Conservation (phyloP, 2,888 invertebrate genomes). For the Ptychoptera albimana region DNA sequence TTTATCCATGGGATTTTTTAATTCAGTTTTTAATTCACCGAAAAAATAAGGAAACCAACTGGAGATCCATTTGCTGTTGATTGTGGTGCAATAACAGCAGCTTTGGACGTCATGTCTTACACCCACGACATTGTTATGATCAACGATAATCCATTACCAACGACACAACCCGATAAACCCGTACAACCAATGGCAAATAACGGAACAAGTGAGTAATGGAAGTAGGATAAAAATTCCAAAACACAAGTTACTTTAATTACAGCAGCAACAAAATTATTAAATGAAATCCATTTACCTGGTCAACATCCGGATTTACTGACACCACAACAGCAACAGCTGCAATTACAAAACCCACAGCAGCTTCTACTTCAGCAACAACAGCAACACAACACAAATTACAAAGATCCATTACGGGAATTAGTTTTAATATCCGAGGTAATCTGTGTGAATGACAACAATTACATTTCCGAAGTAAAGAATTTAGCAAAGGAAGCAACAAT, state of each 20-base stretch:
- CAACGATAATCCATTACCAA: conserved; percentile 12
- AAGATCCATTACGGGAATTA: conserved; percentile 48
- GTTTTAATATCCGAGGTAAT: conserved; percentile 38
- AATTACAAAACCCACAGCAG: conserved; percentile 16
- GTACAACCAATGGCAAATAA: neutral
- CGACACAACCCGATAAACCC: conserved; percentile 4
- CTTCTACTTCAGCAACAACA: neutral
- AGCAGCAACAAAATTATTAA: no score
- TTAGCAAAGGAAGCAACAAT: conserved; percentile 47
- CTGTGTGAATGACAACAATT: conserved; percentile 18
- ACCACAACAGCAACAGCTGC: conserved; percentile 9
- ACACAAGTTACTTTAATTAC: no score
- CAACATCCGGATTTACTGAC: no score
- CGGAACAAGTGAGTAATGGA: no score
- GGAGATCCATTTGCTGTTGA: conserved; percentile 30
- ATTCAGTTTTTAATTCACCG: neutral
- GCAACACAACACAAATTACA: neutral
- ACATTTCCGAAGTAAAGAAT: conserved; percentile 34
- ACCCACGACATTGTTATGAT: conserved; percentile 53
- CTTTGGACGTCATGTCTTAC: conserved; percentile 71
- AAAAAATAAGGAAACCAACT: conserved; percentile 9
- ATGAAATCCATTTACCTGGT: no score
- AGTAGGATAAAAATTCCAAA: no score
- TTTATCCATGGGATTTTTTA: conserved; percentile 4
- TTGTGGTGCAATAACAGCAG: conserved; percentile 48